phyloP scores from a whole-genome alignment of 2,797 vertebrate species.

The Argyrosomus regius region DNA sequence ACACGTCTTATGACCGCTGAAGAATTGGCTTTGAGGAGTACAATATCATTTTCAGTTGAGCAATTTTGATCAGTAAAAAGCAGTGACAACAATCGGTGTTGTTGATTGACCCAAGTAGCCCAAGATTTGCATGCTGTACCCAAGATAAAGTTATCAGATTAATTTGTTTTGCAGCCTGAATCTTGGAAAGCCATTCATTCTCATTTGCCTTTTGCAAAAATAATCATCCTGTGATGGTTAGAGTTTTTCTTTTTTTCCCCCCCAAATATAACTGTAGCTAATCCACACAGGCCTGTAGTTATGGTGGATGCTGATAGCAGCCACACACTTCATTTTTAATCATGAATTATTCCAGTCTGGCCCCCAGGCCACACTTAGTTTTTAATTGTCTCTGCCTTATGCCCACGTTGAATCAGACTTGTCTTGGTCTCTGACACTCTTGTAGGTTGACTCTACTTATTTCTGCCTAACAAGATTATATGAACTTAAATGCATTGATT shows the following conservation, averaged over 20 bases:
- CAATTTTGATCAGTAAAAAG: background rate
- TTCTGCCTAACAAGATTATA: background rate
- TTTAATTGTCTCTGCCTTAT: slow-evolving; percentile 19
- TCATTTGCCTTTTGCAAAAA: slow-evolving; percentile 14
- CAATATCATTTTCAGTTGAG: background rate
- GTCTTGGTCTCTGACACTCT: background rate
- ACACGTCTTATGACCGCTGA: background rate
- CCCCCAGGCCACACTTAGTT: background rate
- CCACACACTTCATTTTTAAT: slow-evolving; percentile 21
- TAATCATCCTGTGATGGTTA: slow-evolving; percentile 16
- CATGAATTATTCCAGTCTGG: slow-evolving; percentile 1
- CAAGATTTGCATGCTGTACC: background rate
- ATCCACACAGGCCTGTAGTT: slow-evolving; percentile 5
- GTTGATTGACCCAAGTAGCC: background rate
- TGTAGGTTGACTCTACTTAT: background rate
- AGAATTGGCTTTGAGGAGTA: background rate
- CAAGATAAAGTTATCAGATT: background rate
- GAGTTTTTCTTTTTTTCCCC: background rate
- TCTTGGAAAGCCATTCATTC: slow-evolving; percentile 10
- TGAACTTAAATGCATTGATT: background rate
- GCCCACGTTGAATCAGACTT: background rate
- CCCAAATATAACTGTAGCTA: background rate
- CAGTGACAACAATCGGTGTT: no score
- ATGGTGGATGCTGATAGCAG: slow-evolving; percentile 18
- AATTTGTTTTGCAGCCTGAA: slow-evolving; percentile 5